Evolutionary conservation across 2,888 invertebrate species (phyloP), one percentile per base, ranked within the genome.

Genomic region (Andrena chrysosceles): DNA sequence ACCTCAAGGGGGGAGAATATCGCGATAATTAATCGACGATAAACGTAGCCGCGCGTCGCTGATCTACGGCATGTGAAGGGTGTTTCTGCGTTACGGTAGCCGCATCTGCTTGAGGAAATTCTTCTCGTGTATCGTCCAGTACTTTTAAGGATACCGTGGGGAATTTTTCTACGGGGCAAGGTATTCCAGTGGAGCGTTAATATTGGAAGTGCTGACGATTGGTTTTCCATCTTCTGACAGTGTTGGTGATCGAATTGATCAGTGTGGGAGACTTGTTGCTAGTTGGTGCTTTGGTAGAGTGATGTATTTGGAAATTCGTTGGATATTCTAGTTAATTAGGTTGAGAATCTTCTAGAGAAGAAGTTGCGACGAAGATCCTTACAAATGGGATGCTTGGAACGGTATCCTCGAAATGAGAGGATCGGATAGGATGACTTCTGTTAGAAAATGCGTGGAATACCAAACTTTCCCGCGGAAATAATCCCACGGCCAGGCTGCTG

Each of bases 1-100:
- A 7, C 26, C 23, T 42, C 52, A 29, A 29, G 20, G 29, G 35
- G 48, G 33, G 66, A 73, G 75, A 54, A 66, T 49, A 71, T 66
- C 62, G 69, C 60, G 83, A 82, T 78, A 87, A 87, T 86, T 85
- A 81, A 86, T 79, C 77, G 83, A 63, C 85, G 80, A 85, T 83
- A 81, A 86, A 82, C 71, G 73, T 35, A 77, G 76, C 48, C 64
- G 84, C 68, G 59, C 33, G 42, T 16, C 16, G 68, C 13, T 54
- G 70, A 84, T 75, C 74, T 60, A 75, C 59, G 66, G 63, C 63
- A 52, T 29, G 49, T 49, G 54, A 33, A 54, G 62, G 66, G 54
- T 62, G 59, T 66, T 49, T 35, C 26, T 29, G 29, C 42, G 29
- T 59, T 42, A 59, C 59, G 33, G 26, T 16, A 16, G 8, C n/a